phyloP scores from a whole-genome alignment of 2,888 invertebrate genomes.

The Panzeria rudis region DNA sequence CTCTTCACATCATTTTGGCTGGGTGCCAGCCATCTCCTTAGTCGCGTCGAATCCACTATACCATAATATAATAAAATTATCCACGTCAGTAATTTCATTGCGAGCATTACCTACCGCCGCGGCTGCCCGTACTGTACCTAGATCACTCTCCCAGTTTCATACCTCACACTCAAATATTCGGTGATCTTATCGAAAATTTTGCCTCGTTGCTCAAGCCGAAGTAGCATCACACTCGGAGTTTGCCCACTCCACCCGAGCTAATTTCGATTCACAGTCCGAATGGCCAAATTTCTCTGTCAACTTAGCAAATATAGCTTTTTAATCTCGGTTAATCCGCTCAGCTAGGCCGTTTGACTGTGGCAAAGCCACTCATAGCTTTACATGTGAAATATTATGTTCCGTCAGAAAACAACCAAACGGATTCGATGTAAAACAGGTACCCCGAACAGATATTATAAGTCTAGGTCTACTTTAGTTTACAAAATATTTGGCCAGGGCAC shows the following conservation, averaged over 20 bases:
- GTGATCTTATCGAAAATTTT: neutral
- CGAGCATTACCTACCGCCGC: no score
- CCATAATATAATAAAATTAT: no score
- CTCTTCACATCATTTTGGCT: no score
- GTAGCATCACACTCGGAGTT: neutral
- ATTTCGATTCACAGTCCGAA: neutral
- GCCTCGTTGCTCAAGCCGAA: slow-evolving; percentile 9
- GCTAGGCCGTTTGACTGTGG: neutral
- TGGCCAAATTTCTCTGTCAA: neutral
- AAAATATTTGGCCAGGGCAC: slow-evolving; percentile 50
- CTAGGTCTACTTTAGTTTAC: slow-evolving; percentile 46
- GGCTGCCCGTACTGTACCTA: neutral
- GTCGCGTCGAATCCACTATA: no score
- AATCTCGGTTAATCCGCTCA: neutral
- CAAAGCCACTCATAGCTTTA: neutral
- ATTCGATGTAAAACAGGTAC: neutral
- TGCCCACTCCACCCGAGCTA: neutral
- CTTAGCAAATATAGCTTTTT: neutral
- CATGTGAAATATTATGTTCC: neutral
- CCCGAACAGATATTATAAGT: neutral
- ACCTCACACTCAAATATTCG: neutral
- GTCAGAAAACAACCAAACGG: neutral
- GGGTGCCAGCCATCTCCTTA: no score
- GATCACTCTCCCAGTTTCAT: neutral
- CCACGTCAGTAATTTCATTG: no score